These are phyloP conservation scores for Sus cebifrons DNA, from an alignment of 2,797 vertebrate species.

Conservation along the genomic window DNA sequence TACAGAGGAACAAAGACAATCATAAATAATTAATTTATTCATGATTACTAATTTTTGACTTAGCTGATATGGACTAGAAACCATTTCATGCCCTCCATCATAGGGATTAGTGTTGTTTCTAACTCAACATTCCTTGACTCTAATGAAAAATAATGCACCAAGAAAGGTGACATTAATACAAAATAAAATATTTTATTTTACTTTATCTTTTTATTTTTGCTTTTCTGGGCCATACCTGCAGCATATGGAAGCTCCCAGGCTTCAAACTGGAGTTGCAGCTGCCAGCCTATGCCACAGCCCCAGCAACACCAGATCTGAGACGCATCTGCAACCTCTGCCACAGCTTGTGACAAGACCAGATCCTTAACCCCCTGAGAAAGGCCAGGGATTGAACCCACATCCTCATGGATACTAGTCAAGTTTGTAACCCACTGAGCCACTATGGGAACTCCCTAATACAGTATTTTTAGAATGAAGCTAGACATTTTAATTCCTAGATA, in stretches of 20 bases:
- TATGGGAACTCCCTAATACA: not conserved
- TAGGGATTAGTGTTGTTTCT: not conserved
- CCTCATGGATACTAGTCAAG: too few relatives aligned
- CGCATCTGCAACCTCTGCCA: too few relatives aligned
- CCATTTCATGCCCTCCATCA: not conserved
- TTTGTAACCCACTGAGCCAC: too few relatives aligned
- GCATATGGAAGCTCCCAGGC: too few relatives aligned
- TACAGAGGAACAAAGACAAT: not conserved
- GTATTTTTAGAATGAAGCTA: conserved; percentile 20
- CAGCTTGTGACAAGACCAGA: too few relatives aligned
- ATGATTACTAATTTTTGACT: not conserved
- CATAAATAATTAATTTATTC: conserved; percentile 34
- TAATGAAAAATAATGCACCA: conserved; percentile 10
- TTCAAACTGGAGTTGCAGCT: too few relatives aligned
- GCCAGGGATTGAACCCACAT: too few relatives aligned
- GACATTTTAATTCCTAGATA: conserved; percentile 49
- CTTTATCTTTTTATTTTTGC: too few relatives aligned
- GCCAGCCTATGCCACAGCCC: too few relatives aligned
- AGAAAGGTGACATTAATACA: conserved; percentile 19
- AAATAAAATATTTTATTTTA: not conserved
- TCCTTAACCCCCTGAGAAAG: too few relatives aligned
- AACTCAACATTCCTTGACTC: not conserved
- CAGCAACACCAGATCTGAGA: too few relatives aligned
- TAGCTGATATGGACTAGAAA: conserved; percentile 19
- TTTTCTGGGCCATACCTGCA: too few relatives aligned